These are phyloP conservation scores for Amblyjoppa proteus DNA, from an alignment of 2,888 invertebrate genomes.

Conservation along the genomic window DNA sequence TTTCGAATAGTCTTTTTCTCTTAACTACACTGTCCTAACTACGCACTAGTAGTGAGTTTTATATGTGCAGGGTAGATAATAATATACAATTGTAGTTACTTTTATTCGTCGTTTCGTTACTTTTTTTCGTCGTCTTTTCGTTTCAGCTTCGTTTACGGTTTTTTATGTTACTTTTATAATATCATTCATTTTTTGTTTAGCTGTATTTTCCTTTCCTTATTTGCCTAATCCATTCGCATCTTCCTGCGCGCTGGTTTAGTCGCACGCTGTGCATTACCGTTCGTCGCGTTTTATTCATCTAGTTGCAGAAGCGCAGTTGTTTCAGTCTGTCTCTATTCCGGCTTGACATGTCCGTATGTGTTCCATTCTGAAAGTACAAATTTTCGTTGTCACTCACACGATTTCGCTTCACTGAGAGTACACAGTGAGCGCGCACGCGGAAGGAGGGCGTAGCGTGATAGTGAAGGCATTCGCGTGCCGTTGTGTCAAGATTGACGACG, in stretches of 20 bases:
- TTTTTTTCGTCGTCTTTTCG: not conserved
- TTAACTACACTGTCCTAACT: conserved; percentile 1
- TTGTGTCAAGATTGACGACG: not conserved
- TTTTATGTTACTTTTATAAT: not conserved
- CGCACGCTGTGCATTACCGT: not conserved
- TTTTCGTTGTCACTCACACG: conserved; percentile 28
- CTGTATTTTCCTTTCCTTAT: conserved; percentile 13
- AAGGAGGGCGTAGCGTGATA: not conserved
- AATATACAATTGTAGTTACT: not conserved
- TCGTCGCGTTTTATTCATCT: conserved; percentile 17
- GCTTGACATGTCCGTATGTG: conserved; percentile 88
- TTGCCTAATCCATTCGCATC: conserved; percentile 5
- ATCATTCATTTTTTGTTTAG: not conserved
- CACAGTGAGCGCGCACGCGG: conserved; percentile 4
- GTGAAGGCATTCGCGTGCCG: not conserved
- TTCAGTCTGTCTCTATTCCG: conserved; percentile 70
- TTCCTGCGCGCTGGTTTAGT: not conserved
- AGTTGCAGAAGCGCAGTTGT: conserved; percentile 67
- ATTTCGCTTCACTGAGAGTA: not conserved
- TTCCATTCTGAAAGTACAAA: conserved; percentile 87
- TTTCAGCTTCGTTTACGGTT: not conserved
- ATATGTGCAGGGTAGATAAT: not conserved
- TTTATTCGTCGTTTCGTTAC: not conserved
- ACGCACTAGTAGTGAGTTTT: not conserved
- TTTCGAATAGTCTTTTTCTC: not conserved